phyloP scores from a whole-genome alignment of 1,140 invertebrate species.

The Psilanteris sp. region DNA sequence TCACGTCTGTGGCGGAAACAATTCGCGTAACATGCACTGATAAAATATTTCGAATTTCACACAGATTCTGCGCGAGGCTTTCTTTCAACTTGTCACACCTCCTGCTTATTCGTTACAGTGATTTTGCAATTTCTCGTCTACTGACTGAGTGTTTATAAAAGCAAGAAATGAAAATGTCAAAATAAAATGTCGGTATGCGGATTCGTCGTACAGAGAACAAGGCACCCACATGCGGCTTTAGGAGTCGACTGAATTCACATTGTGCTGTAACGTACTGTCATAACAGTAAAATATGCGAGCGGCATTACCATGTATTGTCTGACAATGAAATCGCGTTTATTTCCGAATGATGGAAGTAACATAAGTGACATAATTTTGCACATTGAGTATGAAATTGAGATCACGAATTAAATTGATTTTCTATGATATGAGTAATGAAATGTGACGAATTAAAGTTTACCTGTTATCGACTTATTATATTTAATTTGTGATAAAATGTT shows the following conservation, averaged over 20 bases:
- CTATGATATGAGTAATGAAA: no score
- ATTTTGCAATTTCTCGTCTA: constrained; percentile 28
- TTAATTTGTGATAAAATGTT: no score
- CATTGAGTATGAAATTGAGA: no score
- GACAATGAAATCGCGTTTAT: constrained; percentile 42
- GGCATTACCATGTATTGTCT: constrained; percentile 30
- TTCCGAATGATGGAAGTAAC: constrained; percentile 37
- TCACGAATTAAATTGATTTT: constrained; percentile 48
- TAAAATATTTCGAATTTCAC: constrained; percentile 39
- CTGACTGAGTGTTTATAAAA: constrained; percentile 22
- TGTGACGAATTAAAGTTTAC: constrained; percentile 12
- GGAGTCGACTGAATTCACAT: constrained; percentile 27
- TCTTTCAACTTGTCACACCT: constrained; percentile 26
- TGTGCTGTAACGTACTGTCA: constrained; percentile 40
- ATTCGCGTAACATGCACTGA: constrained; percentile 38
- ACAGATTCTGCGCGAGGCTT: constrained; percentile 9
- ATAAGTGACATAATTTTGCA: constrained; percentile 38
- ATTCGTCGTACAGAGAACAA: constrained; percentile 3
- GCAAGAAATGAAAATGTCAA: constrained; percentile 41
- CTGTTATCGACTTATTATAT: no score
- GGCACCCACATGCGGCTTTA: constrained; percentile 28
- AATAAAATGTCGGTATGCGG: constrained; percentile 42
- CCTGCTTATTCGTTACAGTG: constrained; percentile 17
- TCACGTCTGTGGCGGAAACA: constrained; percentile 50
- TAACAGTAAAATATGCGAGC: constrained; percentile 44